Conservation (phyloP, 2,113 vertebrate species). For the Malaclemys terrapin region DNA sequence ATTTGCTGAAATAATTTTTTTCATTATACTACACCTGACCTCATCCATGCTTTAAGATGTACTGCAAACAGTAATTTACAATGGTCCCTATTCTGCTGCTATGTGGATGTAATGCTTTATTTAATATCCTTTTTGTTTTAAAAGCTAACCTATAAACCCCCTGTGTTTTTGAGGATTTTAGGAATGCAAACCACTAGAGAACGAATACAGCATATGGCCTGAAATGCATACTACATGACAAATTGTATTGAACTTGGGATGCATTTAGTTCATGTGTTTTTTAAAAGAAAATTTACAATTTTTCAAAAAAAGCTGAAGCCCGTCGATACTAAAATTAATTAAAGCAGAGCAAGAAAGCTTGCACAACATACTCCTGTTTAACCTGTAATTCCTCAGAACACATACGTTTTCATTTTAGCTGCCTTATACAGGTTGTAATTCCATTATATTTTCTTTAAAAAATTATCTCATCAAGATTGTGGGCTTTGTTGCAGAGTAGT, state of each 20-base stretch:
- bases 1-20: slow-evolving; percentile 39
- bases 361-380: neutral
- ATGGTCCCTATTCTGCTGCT: neutral
- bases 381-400: neutral
- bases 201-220: neutral
- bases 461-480: neutral
- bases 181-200: neutral
- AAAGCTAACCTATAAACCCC: neutral
- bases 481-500: neutral
- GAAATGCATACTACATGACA: slow-evolving; percentile 7
- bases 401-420: neutral
- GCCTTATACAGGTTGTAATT: neutral
- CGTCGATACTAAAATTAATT: slow-evolving; percentile 18
- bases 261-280: neutral
- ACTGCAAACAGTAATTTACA: neutral
- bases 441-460: neutral
- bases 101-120: neutral
- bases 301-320: slow-evolving; percentile 28
- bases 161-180: neutral
- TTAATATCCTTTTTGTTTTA: neutral
- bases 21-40: slow-evolving; percentile 6
- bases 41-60: neutral
- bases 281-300: neutral
- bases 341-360: neutral
- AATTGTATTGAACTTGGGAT: neutral